A percentile compares a stretch with the other conserved stretches of the same genome.
phyloP scores from a whole-genome alignment of 2,113 vertebrate genomes.

The Ammospiza nelsoni region DNA sequence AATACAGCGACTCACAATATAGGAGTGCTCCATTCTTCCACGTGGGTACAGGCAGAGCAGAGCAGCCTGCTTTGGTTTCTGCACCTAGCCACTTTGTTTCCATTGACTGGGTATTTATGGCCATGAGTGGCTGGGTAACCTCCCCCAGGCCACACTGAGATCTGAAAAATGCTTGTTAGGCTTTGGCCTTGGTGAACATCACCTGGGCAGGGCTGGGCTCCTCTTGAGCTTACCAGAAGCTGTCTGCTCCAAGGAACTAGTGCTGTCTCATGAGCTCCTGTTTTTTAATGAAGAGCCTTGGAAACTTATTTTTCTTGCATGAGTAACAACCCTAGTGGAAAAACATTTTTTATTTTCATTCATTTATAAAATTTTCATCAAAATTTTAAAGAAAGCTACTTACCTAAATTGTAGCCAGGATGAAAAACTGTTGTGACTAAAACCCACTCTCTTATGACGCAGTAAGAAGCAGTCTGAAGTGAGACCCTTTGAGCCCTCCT shows the following conservation, averaged over 20 bases:
- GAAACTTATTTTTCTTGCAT: background rate
- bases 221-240: background rate
- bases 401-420: background rate
- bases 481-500: background rate
- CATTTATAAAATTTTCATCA: background rate
- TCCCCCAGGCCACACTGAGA: too few species aligned
- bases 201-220: background rate
- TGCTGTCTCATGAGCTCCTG: background rate
- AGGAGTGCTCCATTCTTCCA: background rate
- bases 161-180: background rate
- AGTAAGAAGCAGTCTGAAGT: too few species aligned
- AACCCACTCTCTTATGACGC: accelerated
- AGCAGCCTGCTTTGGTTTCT: background rate
- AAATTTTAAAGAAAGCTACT: background rate
- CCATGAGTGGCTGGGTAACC: too few species aligned
- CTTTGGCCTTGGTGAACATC: background rate
- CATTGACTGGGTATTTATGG: background rate
- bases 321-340: background rate
- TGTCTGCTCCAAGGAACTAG: background rate
- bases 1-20: background rate
- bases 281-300: background rate
- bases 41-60: background rate
- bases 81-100: accelerated
- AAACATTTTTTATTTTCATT: background rate
- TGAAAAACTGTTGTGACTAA: background rate